Conservation (phyloP, 2,797 vertebrate genomes). For the Sphenopsis melanotis region DNA sequence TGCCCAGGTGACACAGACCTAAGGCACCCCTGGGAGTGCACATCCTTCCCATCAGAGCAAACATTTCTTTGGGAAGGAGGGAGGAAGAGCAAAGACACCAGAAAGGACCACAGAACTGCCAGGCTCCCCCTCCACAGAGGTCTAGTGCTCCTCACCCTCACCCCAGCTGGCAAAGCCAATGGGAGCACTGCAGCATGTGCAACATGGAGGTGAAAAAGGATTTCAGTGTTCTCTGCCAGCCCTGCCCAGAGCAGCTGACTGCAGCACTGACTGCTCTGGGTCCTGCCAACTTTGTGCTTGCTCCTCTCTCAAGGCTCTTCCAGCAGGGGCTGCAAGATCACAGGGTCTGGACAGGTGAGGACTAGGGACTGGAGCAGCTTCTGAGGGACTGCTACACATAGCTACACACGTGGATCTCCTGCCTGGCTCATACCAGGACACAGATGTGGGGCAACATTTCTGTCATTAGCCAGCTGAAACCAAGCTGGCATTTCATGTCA, state of each 20-base stretch:
- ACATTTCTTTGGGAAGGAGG: background rate
- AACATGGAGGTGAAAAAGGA: background rate
- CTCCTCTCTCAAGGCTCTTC: background rate
- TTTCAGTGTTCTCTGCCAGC: background rate
- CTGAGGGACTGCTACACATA: background rate
- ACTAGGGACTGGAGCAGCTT: background rate
- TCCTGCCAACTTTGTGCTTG: background rate
- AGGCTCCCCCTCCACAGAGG: background rate
- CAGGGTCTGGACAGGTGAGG: background rate
- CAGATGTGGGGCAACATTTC: background rate
- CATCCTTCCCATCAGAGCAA: background rate
- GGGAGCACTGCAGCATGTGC: background rate
- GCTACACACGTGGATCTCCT: background rate
- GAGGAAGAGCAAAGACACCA: background rate
- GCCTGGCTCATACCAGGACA: background rate
- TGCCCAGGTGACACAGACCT: background rate
- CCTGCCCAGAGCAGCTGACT: background rate
- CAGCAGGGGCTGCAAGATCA: background rate
- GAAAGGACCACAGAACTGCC: background rate
- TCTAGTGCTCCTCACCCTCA: background rate
- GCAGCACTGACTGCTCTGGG: background rate
- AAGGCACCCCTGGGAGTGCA: background rate
- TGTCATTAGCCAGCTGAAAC: background rate
- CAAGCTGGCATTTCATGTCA: background rate
- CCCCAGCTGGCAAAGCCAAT: background rate